Conservation (phyloP, 2,888 invertebrate genomes). For the Ichneumoninae sp. region DNA sequence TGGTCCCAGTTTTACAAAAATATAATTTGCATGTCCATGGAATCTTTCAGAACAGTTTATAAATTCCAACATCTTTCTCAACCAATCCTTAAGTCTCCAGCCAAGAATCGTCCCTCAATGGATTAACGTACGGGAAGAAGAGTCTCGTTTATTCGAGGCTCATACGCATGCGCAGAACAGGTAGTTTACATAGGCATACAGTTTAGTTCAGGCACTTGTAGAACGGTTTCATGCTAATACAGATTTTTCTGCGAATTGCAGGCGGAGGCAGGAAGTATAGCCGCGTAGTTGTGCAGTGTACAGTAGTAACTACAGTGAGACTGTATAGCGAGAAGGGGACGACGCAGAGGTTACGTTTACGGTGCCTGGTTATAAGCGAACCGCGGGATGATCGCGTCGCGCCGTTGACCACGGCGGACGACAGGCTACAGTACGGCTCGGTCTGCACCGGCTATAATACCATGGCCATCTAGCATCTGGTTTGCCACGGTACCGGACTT, state of each 20-base stretch:
- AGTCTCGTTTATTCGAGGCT: neutral
- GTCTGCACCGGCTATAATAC: constrained; percentile 5
- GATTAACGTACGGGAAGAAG: neutral
- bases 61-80: neutral
- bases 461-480: neutral
- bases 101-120: neutral
- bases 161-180: neutral
- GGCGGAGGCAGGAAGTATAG: constrained; percentile 51
- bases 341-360: constrained; percentile 74
- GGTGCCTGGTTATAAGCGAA: constrained; percentile 72
- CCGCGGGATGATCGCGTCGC: constrained; percentile 70
- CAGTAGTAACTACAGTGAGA: constrained; percentile 9
- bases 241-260: constrained; percentile 55
- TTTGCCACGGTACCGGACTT: constrained; percentile 4
- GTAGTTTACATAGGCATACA: neutral
- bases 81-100: neutral
- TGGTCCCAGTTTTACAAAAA: no score
- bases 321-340: constrained; percentile 59
- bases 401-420: constrained; percentile 74
- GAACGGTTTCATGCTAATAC: constrained; percentile 57
- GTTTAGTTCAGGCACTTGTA: constrained; percentile 38
- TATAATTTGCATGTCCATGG: no score
- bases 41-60: neutral
- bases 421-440: constrained; percentile 50
- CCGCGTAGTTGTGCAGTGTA: constrained; percentile 27